A percentile compares a stretch with the other conserved stretches of the same genome.
phyloP scores from a whole-genome alignment of 92 coral and sea anemone genomes.

The Epizoanthus scotinus region DNA sequence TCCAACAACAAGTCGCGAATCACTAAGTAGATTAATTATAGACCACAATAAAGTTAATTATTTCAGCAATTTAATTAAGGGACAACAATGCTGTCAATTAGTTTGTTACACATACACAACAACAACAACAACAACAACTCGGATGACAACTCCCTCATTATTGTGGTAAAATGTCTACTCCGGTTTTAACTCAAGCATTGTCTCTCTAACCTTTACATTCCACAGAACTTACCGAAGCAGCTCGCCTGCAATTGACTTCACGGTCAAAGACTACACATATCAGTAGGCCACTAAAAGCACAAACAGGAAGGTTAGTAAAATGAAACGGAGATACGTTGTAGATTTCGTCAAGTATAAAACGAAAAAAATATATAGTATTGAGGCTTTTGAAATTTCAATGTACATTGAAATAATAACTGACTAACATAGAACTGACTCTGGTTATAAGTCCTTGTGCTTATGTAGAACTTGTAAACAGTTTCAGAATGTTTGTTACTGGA shows the following conservation, averaged over 20 bases:
- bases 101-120: neutral
- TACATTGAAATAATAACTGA: too few relatives aligned
- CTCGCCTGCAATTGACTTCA: constrained; percentile 94
- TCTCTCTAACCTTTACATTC: neutral
- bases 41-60: neutral
- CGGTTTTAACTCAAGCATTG: neutral
- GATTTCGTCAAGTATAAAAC: neutral
- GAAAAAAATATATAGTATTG: neutral
- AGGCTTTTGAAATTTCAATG: neutral
- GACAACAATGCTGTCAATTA: neutral
- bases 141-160: neutral
- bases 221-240: constrained; percentile 87
- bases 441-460: too few relatives aligned
- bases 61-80: neutral
- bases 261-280: constrained; percentile 87
- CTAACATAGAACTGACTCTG: too few relatives aligned
- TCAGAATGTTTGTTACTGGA: too few relatives aligned
- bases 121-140: neutral
- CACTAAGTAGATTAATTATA: too few relatives aligned
- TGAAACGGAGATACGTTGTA: neutral
- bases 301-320: neutral
- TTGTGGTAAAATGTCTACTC: too few relatives aligned
- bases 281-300: constrained; percentile 73
- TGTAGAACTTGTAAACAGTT: too few relatives aligned
- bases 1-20: too few relatives aligned